Base-by-base conservation (phyloP, 2,888 invertebrate genomes). In the Deilephila porcellus region DNA sequence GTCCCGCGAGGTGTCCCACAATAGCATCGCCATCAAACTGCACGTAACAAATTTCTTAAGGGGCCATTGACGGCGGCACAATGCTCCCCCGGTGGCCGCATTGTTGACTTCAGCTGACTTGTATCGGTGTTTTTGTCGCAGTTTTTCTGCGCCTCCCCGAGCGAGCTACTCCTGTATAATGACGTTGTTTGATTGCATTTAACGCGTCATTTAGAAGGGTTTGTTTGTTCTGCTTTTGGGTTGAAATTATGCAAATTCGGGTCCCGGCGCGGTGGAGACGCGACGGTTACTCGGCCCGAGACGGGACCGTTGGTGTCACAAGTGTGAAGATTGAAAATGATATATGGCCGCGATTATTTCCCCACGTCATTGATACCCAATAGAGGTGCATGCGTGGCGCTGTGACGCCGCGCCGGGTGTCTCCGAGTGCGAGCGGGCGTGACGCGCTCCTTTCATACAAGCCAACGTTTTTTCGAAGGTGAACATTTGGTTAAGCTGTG, bases 41-140 rank as follows among this genome's bases (percentile, higher is more conserved):
- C 87, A 89, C 86, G 85, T 88, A 88, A 92, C 92, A 91, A 91
- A 91, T 93, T 91, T 91, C 91, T 92, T 91, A 87, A 90, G 90
- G 87, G 89, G 75, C 88, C 89, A 88, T 88, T 89, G 86, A 91
- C 83, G 77, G 81, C 77, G 77, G 73, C 74, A 86, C 85, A 91
- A 91, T 89, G 85, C 89, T 87, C 86, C 88, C 89, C 88, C 86
- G 88, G 91, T 88, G 90, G 88, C 82, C 86, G 79, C 86, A 88
- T 92, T 92, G 91, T 92, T 84, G 78, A 83, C 86, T 86, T 88
- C 87, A 84, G 88, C 87, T 90, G 89, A 90, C 86, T 87, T 85
- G 87, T 84, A 85, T 82, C 79, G 76, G 80, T 71, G 75, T 90
- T 90, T 91, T 90, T 89, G 81, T 87, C 83, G 75, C 85, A 85